Evolutionary conservation across 2,113 vertebrate genomes (phyloP).

Genomic region (Myiagra hebetior): DNA sequence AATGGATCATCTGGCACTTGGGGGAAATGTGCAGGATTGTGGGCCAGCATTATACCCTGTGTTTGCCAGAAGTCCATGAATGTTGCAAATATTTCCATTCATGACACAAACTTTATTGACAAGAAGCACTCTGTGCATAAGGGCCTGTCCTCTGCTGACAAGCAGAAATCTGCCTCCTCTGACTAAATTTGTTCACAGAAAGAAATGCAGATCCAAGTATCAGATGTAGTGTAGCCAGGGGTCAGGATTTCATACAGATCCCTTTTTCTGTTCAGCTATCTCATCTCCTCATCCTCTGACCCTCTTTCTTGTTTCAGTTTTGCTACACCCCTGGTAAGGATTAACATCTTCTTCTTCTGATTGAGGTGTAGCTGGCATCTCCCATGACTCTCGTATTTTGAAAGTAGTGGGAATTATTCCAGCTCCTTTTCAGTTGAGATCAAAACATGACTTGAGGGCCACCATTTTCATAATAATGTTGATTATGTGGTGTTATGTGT

Average conservation of each 20-base stretch:
- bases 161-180: background rate
- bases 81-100: background rate
- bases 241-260: background rate
- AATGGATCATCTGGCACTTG: background rate
- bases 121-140: background rate
- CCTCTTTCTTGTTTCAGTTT: background rate
- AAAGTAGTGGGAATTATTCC: background rate
- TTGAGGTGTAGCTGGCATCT: background rate
- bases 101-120: background rate
- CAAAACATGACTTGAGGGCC: background rate
- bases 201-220: background rate
- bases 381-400: background rate
- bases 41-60: background rate
- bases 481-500: background rate
- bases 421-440: background rate
- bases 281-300: background rate
- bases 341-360: background rate
- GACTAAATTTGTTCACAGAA: background rate
- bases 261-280: background rate
- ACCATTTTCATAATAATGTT: background rate
- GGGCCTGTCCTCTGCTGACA: background rate
- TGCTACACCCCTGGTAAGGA: background rate
- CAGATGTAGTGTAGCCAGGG: background rate
- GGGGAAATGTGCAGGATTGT: background rate
- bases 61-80: background rate